These are phyloP conservation scores for Phocides pigmalion DNA, from an alignment of 1,140 invertebrate genomes.

Conservation along the genomic window DNA sequence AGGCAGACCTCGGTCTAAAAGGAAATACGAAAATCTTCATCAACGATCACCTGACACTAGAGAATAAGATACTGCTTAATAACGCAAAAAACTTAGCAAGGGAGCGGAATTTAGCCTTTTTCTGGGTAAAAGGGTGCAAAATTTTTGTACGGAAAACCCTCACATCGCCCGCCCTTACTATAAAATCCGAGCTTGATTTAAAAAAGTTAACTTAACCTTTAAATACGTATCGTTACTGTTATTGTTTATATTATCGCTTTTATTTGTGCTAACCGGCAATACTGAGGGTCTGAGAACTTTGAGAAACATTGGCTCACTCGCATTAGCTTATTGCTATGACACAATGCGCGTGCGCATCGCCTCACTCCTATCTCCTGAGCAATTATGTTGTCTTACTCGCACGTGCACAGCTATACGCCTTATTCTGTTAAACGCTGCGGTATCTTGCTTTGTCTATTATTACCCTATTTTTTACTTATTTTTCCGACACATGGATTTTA, in stretches of 20 bases:
- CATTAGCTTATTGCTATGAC: too few relatives aligned
- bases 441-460: too few relatives aligned
- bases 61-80: constrained; percentile 40
- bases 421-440: too few relatives aligned
- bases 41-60: constrained; percentile 41
- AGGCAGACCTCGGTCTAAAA: constrained; percentile 27
- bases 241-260: too few relatives aligned
- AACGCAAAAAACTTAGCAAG: constrained; percentile 38
- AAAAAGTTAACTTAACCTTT: constrained; percentile 16
- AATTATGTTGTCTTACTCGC: not conserved
- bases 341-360: not conserved
- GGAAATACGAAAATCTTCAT: constrained; percentile 36
- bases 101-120: constrained; percentile 33
- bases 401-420: too few relatives aligned
- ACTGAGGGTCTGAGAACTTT: not conserved
- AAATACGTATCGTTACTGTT: not conserved
- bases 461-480: too few relatives aligned
- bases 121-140: constrained; percentile 42
- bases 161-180: constrained; percentile 19
- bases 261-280: too few relatives aligned
- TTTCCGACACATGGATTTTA: too few relatives aligned
- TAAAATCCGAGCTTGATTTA: constrained; percentile 35
- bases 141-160: constrained; percentile 37
- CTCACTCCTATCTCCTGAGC: not conserved
- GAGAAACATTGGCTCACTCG: constrained; percentile 3